Evolutionary conservation across 2,113 vertebrate genomes (phyloP), one percentile per base, ranked within the genome.

Genomic region (Motacilla tschutschensis): DNA sequence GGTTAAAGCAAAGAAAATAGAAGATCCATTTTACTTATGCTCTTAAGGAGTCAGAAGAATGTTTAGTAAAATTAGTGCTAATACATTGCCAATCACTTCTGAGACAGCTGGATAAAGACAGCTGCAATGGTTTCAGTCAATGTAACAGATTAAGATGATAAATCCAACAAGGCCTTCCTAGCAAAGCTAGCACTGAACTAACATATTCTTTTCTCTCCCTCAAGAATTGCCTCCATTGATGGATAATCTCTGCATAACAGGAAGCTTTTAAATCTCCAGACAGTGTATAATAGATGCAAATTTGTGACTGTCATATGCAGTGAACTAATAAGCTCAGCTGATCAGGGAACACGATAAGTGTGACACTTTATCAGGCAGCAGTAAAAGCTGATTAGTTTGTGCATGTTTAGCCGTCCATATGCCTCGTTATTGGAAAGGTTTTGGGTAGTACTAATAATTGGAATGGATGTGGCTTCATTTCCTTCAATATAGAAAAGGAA

Each of bases 311-410:
- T 93, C 47, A 63, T 88, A 89, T 81, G 57, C 64, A 72, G 77
- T 8, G 55, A 92, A 83, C 47, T 83, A 91, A 94, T 90, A 90
- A 88, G 76, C 83, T 78, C 0, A 1, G 79, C 76, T 91, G 93
- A 94, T 91, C 89, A 64, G 87, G 73, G 86, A 90, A 46, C 69
- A 58, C 14, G 66, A 55, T 81, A 82, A 92, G 72, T 91, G 86
- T 81, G 90, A 88, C 81, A 76, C 69, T 88, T 80, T 85, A 92
- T 90, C 89, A 90, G 63, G 73, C 62, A 72, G 76, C 58, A 78
- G 65, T 67, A 88, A 88, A 89, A 94, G 73, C 85, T 92, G 93
- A 94, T 93, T 91, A 91, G 72, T 94, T 90, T 87, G 83, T 94
- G 81, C 85, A 63, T 82, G 92, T 89, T 86, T 91, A 83, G 89